Evolutionary conservation across 2,888 invertebrate species (phyloP), one percentile per base, ranked within the genome.

Genomic region (Hoplodrina blanda): DNA sequence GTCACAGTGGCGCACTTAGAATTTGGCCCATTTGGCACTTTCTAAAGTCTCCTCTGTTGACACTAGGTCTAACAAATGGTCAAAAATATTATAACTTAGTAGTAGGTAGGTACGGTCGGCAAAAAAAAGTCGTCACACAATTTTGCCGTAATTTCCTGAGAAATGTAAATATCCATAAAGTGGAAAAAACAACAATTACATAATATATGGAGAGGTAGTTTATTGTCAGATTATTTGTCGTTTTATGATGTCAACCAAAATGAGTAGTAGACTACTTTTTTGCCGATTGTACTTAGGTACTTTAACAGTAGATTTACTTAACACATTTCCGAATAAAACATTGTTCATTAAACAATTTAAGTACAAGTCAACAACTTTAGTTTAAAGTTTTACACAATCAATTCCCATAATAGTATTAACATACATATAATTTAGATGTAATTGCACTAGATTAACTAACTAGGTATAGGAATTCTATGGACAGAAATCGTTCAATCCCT

Each of bases 401-500:
- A 65, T 56, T 76, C 20, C 37, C 33, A 37, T 65, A 44, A 17
- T 41, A 60, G 6, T 73, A n/a, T n/a, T n/a, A 74, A 69, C 62
- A 66, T 56, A 33, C 33, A 56, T 15, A 46, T n/a, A 62, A 57
- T 49, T 11, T 70, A 61, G 54, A 61, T 82, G 56, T 72, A 74
- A 80, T 75, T 83, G 69, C 68, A 68, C 67, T 80, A 83, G 46
- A 66, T 50, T 80, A 78, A 71, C 61, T 80, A 80, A 62, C 46
- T 66, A 25, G 25, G 25, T 25, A 64, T 60, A 73, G 64, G 62
- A 75, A 53, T 85, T 67, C 30, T 80, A 83, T 78, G 78, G 74
- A 78, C 79, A 83, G 83, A 74, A 66, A 75, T 72, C 41, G 62
- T 76, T 73, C 68, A 81, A 83, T 76, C 67, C 78, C 74, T 83